phyloP scores from a whole-genome alignment of 2,888 invertebrate species.

The Meghimatium bilineatum region DNA sequence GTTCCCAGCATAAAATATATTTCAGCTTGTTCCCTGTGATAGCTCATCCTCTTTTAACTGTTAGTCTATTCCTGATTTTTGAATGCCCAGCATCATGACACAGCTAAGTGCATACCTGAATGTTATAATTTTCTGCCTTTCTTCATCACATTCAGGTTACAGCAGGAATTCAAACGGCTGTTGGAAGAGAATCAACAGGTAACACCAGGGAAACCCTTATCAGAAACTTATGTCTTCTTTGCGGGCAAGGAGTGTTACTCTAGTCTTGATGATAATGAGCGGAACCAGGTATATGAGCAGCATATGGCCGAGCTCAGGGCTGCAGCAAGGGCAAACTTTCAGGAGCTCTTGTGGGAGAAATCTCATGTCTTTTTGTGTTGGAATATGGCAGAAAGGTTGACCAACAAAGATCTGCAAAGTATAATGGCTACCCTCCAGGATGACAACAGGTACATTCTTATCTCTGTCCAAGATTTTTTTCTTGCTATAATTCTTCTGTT shows the following conservation, averaged over 20 bases:
- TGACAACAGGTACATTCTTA: conserved; percentile 89
- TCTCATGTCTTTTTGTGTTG: conserved; percentile 92
- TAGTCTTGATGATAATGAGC: conserved; percentile 91
- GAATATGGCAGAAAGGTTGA: conserved; percentile 86
- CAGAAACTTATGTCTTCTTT: conserved; percentile 89
- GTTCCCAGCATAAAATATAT: too few relatives aligned
- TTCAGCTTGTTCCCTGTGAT: too few relatives aligned
- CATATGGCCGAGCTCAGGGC: conserved; percentile 86
- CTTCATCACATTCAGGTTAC: conserved; percentile 84
- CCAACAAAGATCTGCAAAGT: conserved; percentile 93
- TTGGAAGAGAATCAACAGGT: conserved; percentile 96
- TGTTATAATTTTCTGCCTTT: not conserved
- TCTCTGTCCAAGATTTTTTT: too few relatives aligned
- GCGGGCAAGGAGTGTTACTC: conserved; percentile 97
- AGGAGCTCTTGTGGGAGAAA: conserved; percentile 93
- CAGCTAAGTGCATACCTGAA: too few relatives aligned
- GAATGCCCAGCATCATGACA: too few relatives aligned
- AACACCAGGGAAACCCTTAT: conserved; percentile 94
- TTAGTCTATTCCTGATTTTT: too few relatives aligned
- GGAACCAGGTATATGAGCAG: conserved; percentile 93
- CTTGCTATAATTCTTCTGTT: not conserved
- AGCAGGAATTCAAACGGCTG: conserved; percentile 93
- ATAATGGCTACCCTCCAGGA: conserved; percentile 93
- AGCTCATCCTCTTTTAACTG: too few relatives aligned
- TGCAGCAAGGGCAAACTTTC: conserved; percentile 92